phyloP scores from a whole-genome alignment of 2,797 vertebrate species.

The Gymnoscopelus braueri region DNA sequence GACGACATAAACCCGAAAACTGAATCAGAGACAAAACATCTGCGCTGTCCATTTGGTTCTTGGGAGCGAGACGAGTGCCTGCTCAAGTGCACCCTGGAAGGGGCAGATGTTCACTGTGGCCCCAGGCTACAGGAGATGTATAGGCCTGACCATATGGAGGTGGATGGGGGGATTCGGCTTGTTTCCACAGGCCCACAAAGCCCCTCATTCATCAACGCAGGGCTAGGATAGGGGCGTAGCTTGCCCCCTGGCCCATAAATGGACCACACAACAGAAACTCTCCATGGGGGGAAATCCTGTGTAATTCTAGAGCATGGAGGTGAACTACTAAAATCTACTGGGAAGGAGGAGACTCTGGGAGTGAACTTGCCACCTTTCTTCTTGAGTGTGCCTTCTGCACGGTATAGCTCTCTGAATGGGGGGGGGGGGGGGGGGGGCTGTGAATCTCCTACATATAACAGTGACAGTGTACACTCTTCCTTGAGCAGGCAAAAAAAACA shows the following conservation, averaged over 20 bases:
- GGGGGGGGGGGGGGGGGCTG: background rate
- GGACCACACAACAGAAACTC: conserved; percentile 80
- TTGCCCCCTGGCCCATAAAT: conserved; percentile 77
- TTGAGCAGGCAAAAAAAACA: conserved; percentile 13
- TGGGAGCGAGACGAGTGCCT: conserved; percentile 45
- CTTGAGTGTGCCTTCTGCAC: conserved; percentile 33
- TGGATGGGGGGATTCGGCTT: conserved; percentile 75
- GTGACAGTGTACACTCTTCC: conserved; percentile 20
- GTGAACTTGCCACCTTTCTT: conserved; percentile 57
- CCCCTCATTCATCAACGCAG: conserved; percentile 77
- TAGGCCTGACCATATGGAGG: conserved; percentile 85
- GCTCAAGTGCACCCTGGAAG: conserved; percentile 65
- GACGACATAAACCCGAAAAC: conserved; percentile 63
- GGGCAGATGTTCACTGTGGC: conserved; percentile 82
- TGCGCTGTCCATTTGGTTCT: conserved; percentile 60
- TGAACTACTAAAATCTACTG: conserved; percentile 51
- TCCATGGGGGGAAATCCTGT: conserved; percentile 76
- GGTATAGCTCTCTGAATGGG: conserved; percentile 46
- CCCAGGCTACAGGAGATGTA: conserved; percentile 83
- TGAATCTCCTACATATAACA: background rate
- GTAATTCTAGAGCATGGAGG: conserved; percentile 72
- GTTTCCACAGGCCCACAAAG: conserved; percentile 83
- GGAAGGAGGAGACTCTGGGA: conserved; percentile 63
- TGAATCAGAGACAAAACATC: conserved; percentile 50
- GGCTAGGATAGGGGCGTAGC: conserved; percentile 67